Conservation (phyloP, 2,113 vertebrate species). For the Bolborhynchus lineola region DNA sequence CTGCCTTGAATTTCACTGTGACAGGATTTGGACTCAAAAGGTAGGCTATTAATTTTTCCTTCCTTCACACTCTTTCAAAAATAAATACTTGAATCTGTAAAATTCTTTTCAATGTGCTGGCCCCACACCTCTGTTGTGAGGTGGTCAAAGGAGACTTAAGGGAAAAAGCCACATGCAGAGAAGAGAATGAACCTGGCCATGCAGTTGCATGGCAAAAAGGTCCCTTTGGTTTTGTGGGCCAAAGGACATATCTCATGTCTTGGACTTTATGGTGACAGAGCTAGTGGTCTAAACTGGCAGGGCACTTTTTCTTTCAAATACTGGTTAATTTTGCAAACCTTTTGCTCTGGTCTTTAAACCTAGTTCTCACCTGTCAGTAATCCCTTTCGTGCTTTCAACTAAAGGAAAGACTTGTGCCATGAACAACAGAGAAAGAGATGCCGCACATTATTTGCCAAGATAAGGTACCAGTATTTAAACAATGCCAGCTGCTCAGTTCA, state of each 20-base stretch:
- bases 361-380: not conserved
- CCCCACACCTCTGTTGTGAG: not conserved
- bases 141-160: not conserved
- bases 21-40: not conserved
- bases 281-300: not conserved
- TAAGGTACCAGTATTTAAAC: conserved; percentile 39
- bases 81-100: not conserved
- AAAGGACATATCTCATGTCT: not conserved
- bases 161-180: not conserved
- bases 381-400: not conserved
- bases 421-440: conserved; percentile 29
- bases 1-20: not conserved
- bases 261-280: not conserved
- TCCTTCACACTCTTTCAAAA: fast-evolving
- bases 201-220: not conserved
- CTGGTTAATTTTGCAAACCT: not conserved
- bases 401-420: conserved; percentile 9
- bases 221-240: not conserved
- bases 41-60: not conserved
- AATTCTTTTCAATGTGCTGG: not conserved
- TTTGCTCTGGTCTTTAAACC: not conserved
- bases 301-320: not conserved
- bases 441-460: conserved; percentile 14
- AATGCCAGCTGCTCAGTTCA: not conserved
- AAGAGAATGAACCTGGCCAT: not conserved